Evolutionary conservation across 1,140 invertebrate species (phyloP), one percentile per base, ranked within the genome.

Genomic region (Acyrthosiphon pisum): DNA sequence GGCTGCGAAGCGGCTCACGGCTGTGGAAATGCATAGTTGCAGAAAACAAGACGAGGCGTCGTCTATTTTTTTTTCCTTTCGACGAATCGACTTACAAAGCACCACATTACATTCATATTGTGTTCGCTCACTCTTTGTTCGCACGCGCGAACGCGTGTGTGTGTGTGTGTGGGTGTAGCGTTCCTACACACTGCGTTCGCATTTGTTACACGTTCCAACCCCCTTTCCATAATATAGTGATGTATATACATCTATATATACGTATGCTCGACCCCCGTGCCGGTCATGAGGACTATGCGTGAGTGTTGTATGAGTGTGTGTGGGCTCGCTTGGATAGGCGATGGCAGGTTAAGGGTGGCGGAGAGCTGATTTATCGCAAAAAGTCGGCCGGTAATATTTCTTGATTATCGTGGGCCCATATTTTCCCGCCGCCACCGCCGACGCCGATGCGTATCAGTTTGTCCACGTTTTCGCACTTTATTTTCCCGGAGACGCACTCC

Each of bases 401-500:
- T 81, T 91, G 90, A 91, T 91, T 91, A 91, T 76, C 37, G 68
- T 44, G 30, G 22, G 56, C 41, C 90, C 90, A 91, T 91, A 91
- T 91, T 91, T 91, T 48, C 68, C 41, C 14, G 56, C 60, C 37
- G 35, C 87, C 90, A 20, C 56, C 56, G 9, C 56, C 53, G 53
- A 41, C 56, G 35, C 89, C 89, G 87, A 90, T 53, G 50, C 56
- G 56, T 76, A 91, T 76, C 90, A 68, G 37, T 91, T 91, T 91
- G 90, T 91, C 90, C 90, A 91, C 90, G 90, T 91, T 91, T 81
- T 81, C 37, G 60, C 90, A 91, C 90, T 91, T 91, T 76, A 91
- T 91, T 91, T 50, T 81, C 90, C 30, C 60, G 44, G 41, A 30
- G 41, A 35, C 56, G 41, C 30, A 30, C 41, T 18, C 3, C 41